Conservation (phyloP, 2,113 vertebrate genomes). For the Acinonyx jubatus region DNA sequence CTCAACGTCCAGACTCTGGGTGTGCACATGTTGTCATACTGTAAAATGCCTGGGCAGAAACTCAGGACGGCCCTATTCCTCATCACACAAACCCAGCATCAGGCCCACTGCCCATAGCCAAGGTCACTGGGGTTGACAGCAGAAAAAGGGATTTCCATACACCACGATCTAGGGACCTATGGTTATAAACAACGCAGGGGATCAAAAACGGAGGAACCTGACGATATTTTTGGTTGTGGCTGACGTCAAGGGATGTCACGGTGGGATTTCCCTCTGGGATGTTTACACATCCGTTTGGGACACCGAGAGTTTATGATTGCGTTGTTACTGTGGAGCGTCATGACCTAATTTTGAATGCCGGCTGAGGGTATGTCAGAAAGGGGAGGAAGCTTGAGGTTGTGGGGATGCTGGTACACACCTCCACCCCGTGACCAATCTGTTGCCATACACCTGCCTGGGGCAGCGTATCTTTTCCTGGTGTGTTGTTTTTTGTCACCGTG, state of each 20-base stretch:
- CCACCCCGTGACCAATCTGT: neutral
- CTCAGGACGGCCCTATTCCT: neutral
- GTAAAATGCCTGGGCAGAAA: neutral
- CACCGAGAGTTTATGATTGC: neutral
- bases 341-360: neutral
- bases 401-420: rapidly evolving
- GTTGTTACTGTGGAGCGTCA: neutral
- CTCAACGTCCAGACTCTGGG: neutral
- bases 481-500: neutral
- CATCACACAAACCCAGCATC: neutral
- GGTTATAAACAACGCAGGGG: neutral
- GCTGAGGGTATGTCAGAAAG: neutral
- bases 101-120: neutral
- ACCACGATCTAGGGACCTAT: rapidly evolving
- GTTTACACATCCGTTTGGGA: neutral
- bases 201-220: rapidly evolving
- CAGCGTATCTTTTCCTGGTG: neutral
- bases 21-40: neutral
- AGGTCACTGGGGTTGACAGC: neutral
- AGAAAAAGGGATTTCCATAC: neutral
- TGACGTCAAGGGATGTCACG: neutral
- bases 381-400: neutral
- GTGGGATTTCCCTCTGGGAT: neutral
- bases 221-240: neutral
- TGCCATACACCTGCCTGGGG: rapidly evolving